Conservation (phyloP, 2,113 vertebrate genomes). For the Oxyruncus cristatus region DNA sequence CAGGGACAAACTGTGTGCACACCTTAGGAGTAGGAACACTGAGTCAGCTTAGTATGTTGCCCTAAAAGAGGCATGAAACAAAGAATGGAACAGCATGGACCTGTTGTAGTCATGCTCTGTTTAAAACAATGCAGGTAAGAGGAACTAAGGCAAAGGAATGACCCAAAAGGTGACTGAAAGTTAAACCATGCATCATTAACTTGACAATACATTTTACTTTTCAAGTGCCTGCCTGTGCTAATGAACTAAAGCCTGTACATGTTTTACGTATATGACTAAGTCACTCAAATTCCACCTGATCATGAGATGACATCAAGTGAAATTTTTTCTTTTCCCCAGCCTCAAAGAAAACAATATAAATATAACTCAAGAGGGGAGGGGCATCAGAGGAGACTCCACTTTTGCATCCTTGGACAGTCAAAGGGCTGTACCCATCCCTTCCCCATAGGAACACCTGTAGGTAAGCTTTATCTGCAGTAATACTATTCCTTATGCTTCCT, state of each 20-base stretch:
- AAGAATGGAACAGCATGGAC: background rate
- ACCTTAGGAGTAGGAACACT: background rate
- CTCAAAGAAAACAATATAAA: background rate
- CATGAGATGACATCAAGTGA: background rate
- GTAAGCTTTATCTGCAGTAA: background rate
- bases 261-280: background rate
- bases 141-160: background rate
- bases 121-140: background rate
- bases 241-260: background rate
- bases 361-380: too few relatives aligned
- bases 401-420: background rate
- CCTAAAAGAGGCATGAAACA: background rate
- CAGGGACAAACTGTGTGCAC: background rate
- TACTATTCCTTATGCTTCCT: background rate
- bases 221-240: background rate
- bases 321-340: background rate
- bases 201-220: background rate
- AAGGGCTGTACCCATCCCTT: background rate
- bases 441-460: rapidly evolving
- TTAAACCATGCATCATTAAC: background rate
- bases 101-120: background rate
- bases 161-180: background rate
- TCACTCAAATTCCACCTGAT: background rate
- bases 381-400: background rate
- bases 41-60: background rate